Evolutionary conservation across 1,140 invertebrate species (phyloP).

Genomic region (Drosophila pruinosa): DNA sequence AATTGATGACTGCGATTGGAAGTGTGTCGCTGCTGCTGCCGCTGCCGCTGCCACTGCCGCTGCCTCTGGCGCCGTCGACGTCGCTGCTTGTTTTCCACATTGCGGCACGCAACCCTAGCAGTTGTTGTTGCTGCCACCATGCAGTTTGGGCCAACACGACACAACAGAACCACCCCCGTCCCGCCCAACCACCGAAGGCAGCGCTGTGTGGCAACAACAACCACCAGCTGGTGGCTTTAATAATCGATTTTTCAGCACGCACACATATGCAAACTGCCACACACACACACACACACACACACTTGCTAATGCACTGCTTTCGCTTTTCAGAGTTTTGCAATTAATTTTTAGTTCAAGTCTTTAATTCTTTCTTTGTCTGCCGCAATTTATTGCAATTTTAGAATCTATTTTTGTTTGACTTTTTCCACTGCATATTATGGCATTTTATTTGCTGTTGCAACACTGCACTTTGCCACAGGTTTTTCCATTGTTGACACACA

Average conservation of each 20-base stretch:
- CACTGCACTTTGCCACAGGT: slow-evolving; percentile 23
- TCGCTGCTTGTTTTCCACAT: slow-evolving; percentile 60
- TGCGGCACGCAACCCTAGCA: slow-evolving; percentile 68
- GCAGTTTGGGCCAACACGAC: slow-evolving; percentile 21
- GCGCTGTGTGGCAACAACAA: slow-evolving; percentile 50
- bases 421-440: background rate
- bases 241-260: slow-evolving; percentile 73
- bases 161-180: slow-evolving; percentile 45
- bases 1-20: slow-evolving; percentile 70
- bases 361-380: background rate
- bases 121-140: slow-evolving; percentile 19
- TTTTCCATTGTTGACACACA: slow-evolving; percentile 39
- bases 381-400: background rate
- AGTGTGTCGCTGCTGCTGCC: slow-evolving; percentile 66
- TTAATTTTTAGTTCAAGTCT: background rate
- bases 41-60: background rate
- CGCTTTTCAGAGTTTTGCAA: slow-evolving; percentile 16
- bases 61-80: slow-evolving; percentile 28
- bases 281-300: slow-evolving; percentile 21
- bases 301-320: slow-evolving; percentile 28
- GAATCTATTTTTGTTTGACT: background rate
- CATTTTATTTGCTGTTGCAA: background rate
- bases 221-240: slow-evolving; percentile 75
- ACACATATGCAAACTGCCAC: slow-evolving; percentile 55
- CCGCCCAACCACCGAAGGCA: slow-evolving; percentile 33